Percentiles rank a stretch among this genome's conserved stretches.
Evolutionary conservation across 2,797 vertebrate species (phyloP).

Genomic region (Dallia pectoralis): DNA sequence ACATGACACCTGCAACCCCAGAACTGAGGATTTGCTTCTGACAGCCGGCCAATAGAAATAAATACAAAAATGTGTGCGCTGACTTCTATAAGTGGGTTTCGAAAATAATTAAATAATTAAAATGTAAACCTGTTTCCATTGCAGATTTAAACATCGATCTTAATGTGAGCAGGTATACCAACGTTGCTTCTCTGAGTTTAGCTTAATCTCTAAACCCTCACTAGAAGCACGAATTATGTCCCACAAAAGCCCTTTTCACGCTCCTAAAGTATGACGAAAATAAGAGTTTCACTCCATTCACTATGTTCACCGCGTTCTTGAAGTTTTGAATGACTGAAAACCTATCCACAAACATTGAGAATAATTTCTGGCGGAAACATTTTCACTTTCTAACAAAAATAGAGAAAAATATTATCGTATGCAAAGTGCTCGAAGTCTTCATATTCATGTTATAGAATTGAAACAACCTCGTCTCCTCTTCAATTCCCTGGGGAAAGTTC

Average conservation of each 20-base stretch:
- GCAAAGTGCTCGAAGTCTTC: conserved; percentile 71
- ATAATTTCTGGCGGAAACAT: conserved; percentile 59
- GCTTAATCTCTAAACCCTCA: background rate
- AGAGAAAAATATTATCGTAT: conserved; percentile 69
- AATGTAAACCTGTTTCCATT: background rate
- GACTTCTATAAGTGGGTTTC: too few species aligned
- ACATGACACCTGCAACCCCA: too few species aligned
- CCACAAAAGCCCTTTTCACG: background rate
- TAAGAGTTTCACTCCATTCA: conserved; percentile 15
- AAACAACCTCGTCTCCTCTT: conserved; percentile 61
- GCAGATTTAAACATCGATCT: background rate
- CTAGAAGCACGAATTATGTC: background rate
- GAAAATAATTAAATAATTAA: too few species aligned
- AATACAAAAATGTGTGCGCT: too few species aligned
- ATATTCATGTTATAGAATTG: conserved; percentile 70
- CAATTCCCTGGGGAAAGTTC: conserved; percentile 67
- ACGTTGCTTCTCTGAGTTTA: background rate
- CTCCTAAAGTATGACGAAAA: background rate
- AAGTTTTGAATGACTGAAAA: conserved; percentile 52
- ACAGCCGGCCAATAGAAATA: too few species aligned
- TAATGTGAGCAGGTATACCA: background rate
- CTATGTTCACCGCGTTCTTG: conserved; percentile 62
- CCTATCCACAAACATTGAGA: conserved; percentile 32
- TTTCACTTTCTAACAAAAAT: conserved; percentile 50
- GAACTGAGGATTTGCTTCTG: too few species aligned